Base-by-base conservation (phyloP, 2,797 vertebrate species). In the Lemur catta region DNA sequence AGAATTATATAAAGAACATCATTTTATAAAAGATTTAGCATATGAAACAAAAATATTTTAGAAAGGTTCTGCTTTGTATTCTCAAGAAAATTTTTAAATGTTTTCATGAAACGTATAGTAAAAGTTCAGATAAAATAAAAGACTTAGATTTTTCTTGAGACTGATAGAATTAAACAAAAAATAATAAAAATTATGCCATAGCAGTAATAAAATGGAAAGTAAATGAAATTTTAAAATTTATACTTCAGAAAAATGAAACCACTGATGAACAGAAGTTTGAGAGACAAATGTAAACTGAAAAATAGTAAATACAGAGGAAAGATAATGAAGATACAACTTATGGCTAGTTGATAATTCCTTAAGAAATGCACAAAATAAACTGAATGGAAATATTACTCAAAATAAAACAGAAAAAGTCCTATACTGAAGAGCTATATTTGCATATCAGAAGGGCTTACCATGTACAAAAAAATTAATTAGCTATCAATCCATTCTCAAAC, bases 61-160 rank as follows among this genome's bases (percentile, higher is more conserved):
- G 41, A 85, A 93, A 95, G 10, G 28, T 9, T 72, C 15, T 75
- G 7, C 38, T 63, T 89, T 78, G 20, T 72, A 20, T n/a, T 85
- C 38, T 81, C 7, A 65, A 79, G 20, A 3, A 52, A 78, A 9
- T 30, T 26, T 75, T 63, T 74, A 18, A 92, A 57, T 71, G 22
- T 13, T 78, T 72, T 76, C 26, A 72, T 13, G 1, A 78, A 86
- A 89, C 46, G 86, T 1, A 28, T 52, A 79, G 52, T 17, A 38
- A 43, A 93, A 92, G 15, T 76, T 86, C 67, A 92, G 8, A 75
- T 87, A 75, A 89, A 46, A 94, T 18, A 57, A 82, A 89, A 89
- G 38, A 57, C 28, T 65, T 65, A 74, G 7, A 38, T 13, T 81
- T 85, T 69, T 82, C 46, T 63, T 81, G 67, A 71, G 8, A 87